phyloP scores from a whole-genome alignment of 2,888 invertebrate species.

The Dioctria linearis region DNA sequence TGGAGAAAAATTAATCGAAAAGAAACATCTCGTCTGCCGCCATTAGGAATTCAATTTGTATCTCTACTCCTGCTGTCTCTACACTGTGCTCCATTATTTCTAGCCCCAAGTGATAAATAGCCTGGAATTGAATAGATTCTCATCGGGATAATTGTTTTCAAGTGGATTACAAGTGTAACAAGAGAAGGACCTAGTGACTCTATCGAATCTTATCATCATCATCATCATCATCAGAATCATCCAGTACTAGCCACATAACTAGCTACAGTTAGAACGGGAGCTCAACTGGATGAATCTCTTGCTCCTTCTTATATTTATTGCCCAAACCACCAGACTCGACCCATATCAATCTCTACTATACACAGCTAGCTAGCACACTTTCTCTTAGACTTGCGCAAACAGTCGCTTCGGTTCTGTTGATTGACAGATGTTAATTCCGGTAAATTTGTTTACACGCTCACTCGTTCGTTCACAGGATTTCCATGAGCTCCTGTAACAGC shows the following conservation, averaged over 20 bases:
- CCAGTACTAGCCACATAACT: not conserved
- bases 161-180: slow-evolving; percentile 15
- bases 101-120: not conserved
- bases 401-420: slow-evolving; percentile 15
- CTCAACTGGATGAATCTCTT: not conserved
- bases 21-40: not conserved
- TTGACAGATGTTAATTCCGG: slow-evolving; percentile 54
- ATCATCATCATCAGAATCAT: not conserved
- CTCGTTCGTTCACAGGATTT: slow-evolving; percentile 20
- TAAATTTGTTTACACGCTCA: slow-evolving; percentile 53
- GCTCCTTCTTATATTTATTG: not conserved
- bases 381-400: slow-evolving; percentile 27
- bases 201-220: no score
- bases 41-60: slow-evolving; percentile 54
- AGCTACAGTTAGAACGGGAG: no score
- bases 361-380: not conserved
- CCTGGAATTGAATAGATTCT: no score
- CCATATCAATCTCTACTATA: not conserved
- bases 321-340: not conserved
- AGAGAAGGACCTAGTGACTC: not conserved
- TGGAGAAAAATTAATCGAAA: no score
- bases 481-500: not conserved
- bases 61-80: slow-evolving; percentile 8
- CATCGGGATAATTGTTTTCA: not conserved
- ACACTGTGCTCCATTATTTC: not conserved